Evolutionary conservation across 2,888 invertebrate species (phyloP).

Genomic region (Timema podura): DNA sequence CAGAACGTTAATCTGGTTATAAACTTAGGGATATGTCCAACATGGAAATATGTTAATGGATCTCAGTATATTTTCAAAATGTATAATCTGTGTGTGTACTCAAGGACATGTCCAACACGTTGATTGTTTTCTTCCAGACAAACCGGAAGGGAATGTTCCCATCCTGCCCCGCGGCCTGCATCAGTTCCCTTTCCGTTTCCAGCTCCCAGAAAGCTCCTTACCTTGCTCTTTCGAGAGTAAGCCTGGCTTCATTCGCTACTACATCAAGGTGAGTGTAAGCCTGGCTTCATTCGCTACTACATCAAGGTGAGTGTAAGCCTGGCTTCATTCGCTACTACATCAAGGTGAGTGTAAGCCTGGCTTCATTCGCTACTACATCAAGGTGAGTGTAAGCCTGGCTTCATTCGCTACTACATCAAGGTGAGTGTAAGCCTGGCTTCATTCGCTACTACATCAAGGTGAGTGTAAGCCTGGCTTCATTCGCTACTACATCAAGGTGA

Average conservation of each 20-base stretch:
- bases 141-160: conserved; percentile 57
- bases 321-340: neutral
- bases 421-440: conserved; percentile 68
- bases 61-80: too few species aligned
- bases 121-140: conserved; percentile 42
- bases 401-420: neutral
- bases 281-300: neutral
- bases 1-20: too few species aligned
- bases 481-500: conserved; percentile 68
- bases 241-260: conserved; percentile 68
- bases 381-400: conserved; percentile 42
- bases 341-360: conserved; percentile 45
- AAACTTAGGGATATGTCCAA: too few species aligned
- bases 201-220: conserved; percentile 65
- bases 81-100: too few species aligned
- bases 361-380: conserved; percentile 35
- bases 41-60: too few species aligned
- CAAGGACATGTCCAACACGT: too few species aligned
- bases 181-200: conserved; percentile 63
- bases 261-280: conserved; percentile 53
- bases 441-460: conserved; percentile 66
- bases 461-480: conserved; percentile 70
- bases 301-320: conserved; percentile 45
- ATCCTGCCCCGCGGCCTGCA: conserved; percentile 68
- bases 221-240: conserved; percentile 75